These are phyloP conservation scores for Hippocampus comes DNA, from an alignment of 2,113 vertebrate genomes.

Conservation along the genomic window DNA sequence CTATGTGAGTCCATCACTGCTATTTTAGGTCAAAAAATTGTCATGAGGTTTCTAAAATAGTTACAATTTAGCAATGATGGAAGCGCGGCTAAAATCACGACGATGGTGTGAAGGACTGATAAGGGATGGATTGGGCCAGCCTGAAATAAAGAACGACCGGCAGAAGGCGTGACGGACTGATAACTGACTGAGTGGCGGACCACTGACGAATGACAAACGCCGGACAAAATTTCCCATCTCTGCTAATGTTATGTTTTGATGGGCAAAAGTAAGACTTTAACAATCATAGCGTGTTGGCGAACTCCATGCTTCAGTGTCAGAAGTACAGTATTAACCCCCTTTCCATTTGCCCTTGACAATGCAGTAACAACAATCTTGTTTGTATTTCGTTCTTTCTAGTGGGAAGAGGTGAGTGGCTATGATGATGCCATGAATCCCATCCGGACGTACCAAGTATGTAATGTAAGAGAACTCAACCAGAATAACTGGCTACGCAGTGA, in stretches of 20 bases:
- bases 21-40: too few relatives aligned
- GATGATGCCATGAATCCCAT: conserved; percentile 96
- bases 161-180: too few relatives aligned
- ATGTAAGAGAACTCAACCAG: conserved; percentile 85
- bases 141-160: too few relatives aligned
- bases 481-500: conserved; percentile 97
- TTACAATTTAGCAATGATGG: too few relatives aligned
- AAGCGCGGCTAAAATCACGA: too few relatives aligned
- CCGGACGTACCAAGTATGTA: conserved; percentile 96
- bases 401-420: conserved; percentile 97
- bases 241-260: neutral
- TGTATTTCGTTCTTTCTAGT: conserved; percentile 68
- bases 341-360: neutral
- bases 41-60: too few relatives aligned
- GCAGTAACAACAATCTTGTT: conserved; percentile 4
- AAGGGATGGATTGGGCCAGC: too few relatives aligned
- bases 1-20: too few relatives aligned
- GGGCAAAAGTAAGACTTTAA: neutral
- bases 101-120: too few relatives aligned
- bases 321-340: neutral
- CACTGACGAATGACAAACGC: too few relatives aligned
- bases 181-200: too few relatives aligned
- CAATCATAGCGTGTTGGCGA: neutral
- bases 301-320: neutral
- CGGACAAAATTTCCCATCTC: too few relatives aligned